Base-by-base conservation (phyloP, 2,797 vertebrate genomes). In the Clarias pachynema region DNA sequence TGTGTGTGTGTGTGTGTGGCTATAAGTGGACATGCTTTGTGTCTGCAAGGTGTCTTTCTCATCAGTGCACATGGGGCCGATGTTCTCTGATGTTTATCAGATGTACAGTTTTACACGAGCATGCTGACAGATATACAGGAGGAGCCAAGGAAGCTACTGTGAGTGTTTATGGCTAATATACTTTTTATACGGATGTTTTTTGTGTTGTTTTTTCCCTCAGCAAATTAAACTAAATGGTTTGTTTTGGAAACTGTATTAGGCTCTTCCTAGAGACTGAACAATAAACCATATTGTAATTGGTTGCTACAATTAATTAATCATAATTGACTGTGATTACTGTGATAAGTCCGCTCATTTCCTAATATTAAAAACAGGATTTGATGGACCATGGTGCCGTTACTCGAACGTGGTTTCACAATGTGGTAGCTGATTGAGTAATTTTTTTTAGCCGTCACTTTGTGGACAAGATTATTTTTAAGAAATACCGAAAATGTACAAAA, bases 61-160 rank as follows among this genome's bases (percentile, higher is more conserved):
- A 44, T 65, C 60, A 56, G 62, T 69, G 29, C 14, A 40, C 9
- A 57, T 78, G 49, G 15, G 24, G 66, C 24, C 14, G 3, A 37
- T 84, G 49, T 31, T 53, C 70, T 84, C 62, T 26, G 70, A 75
- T 75, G 40, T 77, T 65, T 65, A 66, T 84, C 24, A 44, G 22
- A 18, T 79, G 63, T 53, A 37, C 1, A 0, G 10, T 60, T 85
- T 80, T 49, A 49, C n/a, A 18, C 62, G 16, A 57, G 22, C 24
- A 49, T 68, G 62, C 72, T 40, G 14, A 37, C 15, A 70, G 18
- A 37, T 62, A 15, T 44, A 22, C 34, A 69, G 53, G n/a, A 57
- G n/a, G 40, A 75, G 29, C 44, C n/a, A 34, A 70, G 77, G 77
- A 62, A 84, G 26, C 10, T 22, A 34, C 1, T 18, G 22, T 37